Evolutionary conservation across 2,888 invertebrate species (phyloP).

Genomic region (Euspilapteryx auroguttella): DNA sequence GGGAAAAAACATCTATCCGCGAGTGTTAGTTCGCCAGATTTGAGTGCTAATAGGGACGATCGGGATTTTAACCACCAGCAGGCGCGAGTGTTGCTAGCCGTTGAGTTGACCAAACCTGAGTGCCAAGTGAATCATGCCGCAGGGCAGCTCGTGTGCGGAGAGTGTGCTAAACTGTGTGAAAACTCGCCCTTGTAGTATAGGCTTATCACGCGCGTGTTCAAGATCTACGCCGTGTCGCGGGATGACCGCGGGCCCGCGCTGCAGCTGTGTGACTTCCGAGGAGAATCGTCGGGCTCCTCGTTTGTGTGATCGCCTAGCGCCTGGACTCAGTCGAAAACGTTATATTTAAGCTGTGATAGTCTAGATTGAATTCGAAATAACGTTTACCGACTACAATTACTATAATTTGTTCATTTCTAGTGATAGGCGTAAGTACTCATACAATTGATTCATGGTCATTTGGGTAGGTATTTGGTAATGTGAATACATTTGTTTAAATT

Average conservation of each 20-base stretch:
- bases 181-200: slow-evolving; percentile 44
- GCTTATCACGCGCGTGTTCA: slow-evolving; percentile 50
- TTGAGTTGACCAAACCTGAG: slow-evolving; percentile 26
- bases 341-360: slow-evolving; percentile 55
- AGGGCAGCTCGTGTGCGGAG: slow-evolving; percentile 22
- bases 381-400: too few relatives aligned
- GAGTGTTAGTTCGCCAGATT: slow-evolving; percentile 49
- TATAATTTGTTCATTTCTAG: too few relatives aligned
- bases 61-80: slow-evolving; percentile 13
- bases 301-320: too few relatives aligned
- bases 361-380: slow-evolving; percentile 44
- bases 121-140: slow-evolving; percentile 18
- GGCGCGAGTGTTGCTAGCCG: slow-evolving; percentile 41
- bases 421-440: too few relatives aligned
- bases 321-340: too few relatives aligned
- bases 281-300: slow-evolving; percentile 13
- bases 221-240: slow-evolving; percentile 44
- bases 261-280: slow-evolving; percentile 12
- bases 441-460: too few relatives aligned
- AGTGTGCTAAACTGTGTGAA: slow-evolving; percentile 22
- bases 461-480: too few relatives aligned
- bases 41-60: slow-evolving; percentile 17
- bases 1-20: slow-evolving; percentile 16
- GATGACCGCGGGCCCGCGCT: slow-evolving; percentile 11
- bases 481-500: slow-evolving; percentile 21